These are phyloP conservation scores for Lasioglossum oenotherae DNA, from an alignment of 2,888 invertebrate species.

Conservation along the genomic window DNA sequence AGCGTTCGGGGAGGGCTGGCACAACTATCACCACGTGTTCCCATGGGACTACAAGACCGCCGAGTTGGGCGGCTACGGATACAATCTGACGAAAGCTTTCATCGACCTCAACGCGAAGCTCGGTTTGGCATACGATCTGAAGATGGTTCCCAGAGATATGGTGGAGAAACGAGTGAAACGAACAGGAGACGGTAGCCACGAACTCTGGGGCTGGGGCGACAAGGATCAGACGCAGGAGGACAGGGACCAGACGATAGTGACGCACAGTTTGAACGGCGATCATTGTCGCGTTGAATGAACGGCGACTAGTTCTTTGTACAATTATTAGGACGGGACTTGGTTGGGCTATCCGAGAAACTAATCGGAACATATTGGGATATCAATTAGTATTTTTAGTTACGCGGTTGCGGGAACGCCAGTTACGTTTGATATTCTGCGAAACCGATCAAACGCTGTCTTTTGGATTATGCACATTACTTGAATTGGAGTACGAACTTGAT, in stretches of 20 bases:
- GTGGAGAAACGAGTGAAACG: conserved; percentile 89
- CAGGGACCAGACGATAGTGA: conserved; percentile 56
- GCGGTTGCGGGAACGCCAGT: conserved; percentile 23
- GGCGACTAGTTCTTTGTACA: conserved; percentile 32
- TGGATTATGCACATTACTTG: neutral
- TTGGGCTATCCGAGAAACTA: conserved; percentile 14
- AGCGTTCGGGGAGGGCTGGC: conserved; percentile 95
- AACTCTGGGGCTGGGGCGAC: conserved; percentile 89
- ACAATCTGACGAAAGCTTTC: conserved; percentile 86
- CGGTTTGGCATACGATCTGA: conserved; percentile 95
- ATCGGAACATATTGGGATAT: conserved; percentile 18
- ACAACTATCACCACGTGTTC: conserved; percentile 97
- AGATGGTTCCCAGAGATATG: conserved; percentile 90
- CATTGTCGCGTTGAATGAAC: conserved; percentile 6
- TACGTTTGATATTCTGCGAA: conserved; percentile 20
- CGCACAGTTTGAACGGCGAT: conserved; percentile 26
- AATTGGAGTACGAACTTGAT: neutral
- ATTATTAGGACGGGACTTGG: conserved; percentile 27
- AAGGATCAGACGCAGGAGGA: conserved; percentile 82
- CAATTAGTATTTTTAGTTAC: conserved; percentile 31
- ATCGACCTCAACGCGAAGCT: conserved; percentile 90
- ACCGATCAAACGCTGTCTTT: neutral
- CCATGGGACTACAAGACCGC: conserved; percentile 97
- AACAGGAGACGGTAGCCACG: conserved; percentile 91
- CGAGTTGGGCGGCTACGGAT: conserved; percentile 88